Evolutionary conservation across 2,113 vertebrate species (phyloP).

Genomic region (Lampris incognitus): DNA sequence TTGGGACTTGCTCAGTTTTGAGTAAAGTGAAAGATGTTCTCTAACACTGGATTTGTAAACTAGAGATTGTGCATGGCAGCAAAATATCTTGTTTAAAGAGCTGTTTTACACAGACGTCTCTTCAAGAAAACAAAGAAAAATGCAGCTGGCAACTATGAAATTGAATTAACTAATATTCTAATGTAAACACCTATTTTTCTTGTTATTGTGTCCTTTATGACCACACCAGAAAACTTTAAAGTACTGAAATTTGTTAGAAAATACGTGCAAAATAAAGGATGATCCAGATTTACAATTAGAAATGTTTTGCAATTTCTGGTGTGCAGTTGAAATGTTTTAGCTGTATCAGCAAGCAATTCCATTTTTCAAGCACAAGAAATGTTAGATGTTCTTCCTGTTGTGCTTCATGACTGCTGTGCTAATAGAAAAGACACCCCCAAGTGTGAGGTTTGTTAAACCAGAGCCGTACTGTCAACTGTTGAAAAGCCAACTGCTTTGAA

Average conservation of each 20-base stretch:
- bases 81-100: neutral
- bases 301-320: neutral
- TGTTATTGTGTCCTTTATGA: too few species aligned
- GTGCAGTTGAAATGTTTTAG: too few species aligned
- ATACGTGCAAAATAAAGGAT: too few species aligned
- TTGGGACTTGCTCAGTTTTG: neutral
- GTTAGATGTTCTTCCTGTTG: neutral
- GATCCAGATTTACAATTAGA: neutral
- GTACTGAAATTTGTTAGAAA: neutral
- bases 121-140: too few species aligned
- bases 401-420: neutral
- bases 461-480: neutral
- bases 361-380: too few species aligned
- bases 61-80: constrained; percentile 32
- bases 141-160: neutral
- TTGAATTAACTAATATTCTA: too few species aligned
- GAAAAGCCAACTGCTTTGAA: neutral
- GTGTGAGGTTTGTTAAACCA: neutral
- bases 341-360: too few species aligned
- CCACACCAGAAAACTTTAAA: neutral
- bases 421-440: neutral
- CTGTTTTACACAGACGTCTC: neutral
- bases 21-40: constrained; percentile 36
- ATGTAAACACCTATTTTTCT: too few species aligned
- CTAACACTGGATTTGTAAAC: constrained; percentile 35